Base-by-base conservation (phyloP, 2,888 invertebrate species). In the Stratiomys singularior region DNA sequence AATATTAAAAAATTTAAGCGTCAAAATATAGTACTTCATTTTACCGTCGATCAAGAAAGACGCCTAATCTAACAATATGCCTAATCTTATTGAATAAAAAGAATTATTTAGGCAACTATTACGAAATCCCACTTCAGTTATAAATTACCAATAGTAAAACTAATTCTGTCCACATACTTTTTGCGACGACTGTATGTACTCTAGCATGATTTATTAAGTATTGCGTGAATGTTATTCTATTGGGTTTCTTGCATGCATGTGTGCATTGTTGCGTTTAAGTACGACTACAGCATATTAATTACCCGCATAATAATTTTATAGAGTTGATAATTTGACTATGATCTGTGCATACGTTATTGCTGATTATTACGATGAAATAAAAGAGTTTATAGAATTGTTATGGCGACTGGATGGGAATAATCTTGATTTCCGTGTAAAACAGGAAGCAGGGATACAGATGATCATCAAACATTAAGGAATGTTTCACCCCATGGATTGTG, bases 201-300 rank as follows among this genome's bases (percentile, higher is more conserved):
- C 21, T 60, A 25, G 21, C 1, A 23, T 60, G 11, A 60, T 25
- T 60, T 25, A 25, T 60, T 60, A 5, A 4, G 60, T 1, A 60
- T 60, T 60, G 60, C 60, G 21, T 60, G 60, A 18, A 60, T 23
- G 11, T 60, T 23, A 23, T 1, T 11, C 23, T 7, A 0, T 28
- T 15, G n/a, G n/a, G 13, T n/a, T 27, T 64, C 30, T 30, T 64
- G 13, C n/a, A 64, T 64, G 13, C 7, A 64, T 64, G 64, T 64
- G 64, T 27, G 64, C 60, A 64, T 18, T 30, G 15, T 64, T 15
- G n/a, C 28, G 30, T 30, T 15, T 28, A n/a, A 27, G 30, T 30
- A 30, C 64, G 64, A n/a, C 18, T 28, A 28, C 64, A 64, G 64
- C n/a, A 64, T 64, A 64, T 64, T 64, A 64, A 64, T 64, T 64